Evolutionary conservation across 2,797 vertebrate genomes (phyloP), one percentile per base, ranked within the genome.

Genomic region (Intellagama lesueurii): DNA sequence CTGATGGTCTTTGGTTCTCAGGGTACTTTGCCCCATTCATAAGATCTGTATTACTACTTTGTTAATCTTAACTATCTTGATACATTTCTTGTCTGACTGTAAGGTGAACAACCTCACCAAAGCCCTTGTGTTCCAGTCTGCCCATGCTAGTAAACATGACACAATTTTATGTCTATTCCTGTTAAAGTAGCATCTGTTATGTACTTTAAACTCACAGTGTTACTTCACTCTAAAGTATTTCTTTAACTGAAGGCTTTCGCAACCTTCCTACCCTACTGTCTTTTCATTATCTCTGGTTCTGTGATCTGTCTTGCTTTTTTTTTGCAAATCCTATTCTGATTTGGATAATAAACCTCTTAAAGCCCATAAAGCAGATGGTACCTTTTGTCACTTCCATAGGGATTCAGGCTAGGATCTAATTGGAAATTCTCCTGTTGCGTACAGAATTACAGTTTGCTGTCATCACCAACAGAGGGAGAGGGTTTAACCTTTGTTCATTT

Each of bases 301-400:
- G 49, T 85, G 76, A 89, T 80, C 52, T 89, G 66, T 64, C 76
- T 73, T 79, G 66, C 82, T 52, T 85, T 79, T 85, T 85, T 85
- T 79, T 85, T 79, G 49, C 83, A 85, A 89, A 85, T 89, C 76
- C 60, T 85, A 80, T 80, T 89, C 77, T 89, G 82, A 80, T 85
- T 89, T 89, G 88, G 83, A 85, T 89, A 89, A 89, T 89, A 89
- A 89, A 89, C 88, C 49, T 89, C 88, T 85, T 66, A 80, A 80
- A 89, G 83, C 14, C 83, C 64, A 85, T 89, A 89, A 89, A 89
- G 88, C 88, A 89, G 88, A 89, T 89, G 88, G 88, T 85, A 85
- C 76, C 83, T 89, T 89, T 89, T 89, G 82, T 85, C 83, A 80
- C 88, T 85, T 89, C 83, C 77, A 73, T 80, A 80, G 83, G 76